These are phyloP conservation scores for Elgaria multicarinata DNA, from an alignment of 2,113 vertebrate species.

Conservation along the genomic window DNA sequence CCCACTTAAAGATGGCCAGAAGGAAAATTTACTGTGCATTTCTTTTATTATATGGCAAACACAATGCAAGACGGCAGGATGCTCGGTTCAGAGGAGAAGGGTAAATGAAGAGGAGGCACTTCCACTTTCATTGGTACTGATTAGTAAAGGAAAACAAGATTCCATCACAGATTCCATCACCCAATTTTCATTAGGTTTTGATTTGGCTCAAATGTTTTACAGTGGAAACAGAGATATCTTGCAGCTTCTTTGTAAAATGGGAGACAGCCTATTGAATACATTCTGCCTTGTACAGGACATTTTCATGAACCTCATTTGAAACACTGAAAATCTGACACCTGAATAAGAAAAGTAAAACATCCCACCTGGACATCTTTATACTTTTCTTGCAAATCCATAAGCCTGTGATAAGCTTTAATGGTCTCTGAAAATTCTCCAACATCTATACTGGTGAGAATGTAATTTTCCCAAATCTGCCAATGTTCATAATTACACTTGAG, in stretches of 20 bases:
- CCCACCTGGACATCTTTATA: conserved; percentile 94
- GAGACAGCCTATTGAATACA: background rate
- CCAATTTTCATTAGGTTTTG: background rate
- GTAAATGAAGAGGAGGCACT: too few relatives aligned
- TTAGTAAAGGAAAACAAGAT: background rate
- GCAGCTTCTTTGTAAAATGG: background rate
- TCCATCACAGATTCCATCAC: too few relatives aligned
- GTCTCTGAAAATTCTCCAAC: conserved; percentile 92
- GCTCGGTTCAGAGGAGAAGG: background rate
- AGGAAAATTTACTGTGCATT: background rate
- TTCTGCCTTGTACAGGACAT: background rate
- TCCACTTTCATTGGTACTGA: background rate
- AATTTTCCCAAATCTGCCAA: conserved; percentile 99
- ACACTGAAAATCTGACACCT: background rate
- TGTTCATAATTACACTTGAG: conserved; percentile 97
- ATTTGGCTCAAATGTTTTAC: background rate
- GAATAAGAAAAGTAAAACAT: conserved; percentile 28
- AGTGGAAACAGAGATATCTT: background rate
- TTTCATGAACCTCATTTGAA: background rate
- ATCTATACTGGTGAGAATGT: conserved; percentile 89
- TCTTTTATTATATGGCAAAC: background rate
- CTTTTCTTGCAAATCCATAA: conserved; percentile 92
- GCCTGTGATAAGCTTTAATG: conserved; percentile 93
- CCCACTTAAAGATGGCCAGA: background rate
- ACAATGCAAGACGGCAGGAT: background rate